Evolutionary conservation across 2,888 invertebrate genomes (phyloP).

Genomic region (Cryptosula pallasiana): DNA sequence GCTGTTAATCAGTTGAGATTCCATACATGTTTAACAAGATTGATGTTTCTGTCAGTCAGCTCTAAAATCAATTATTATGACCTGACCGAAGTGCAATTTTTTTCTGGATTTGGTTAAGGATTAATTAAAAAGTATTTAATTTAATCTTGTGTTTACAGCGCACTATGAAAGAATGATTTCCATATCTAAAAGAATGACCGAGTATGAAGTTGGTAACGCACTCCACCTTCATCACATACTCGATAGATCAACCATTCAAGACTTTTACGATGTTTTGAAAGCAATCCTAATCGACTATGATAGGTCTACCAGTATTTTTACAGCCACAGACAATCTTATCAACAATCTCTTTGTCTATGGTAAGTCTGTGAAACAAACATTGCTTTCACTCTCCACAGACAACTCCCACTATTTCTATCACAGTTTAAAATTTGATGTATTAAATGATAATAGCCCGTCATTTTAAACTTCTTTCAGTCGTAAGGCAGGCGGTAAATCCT

Average conservation of each 20-base stretch:
- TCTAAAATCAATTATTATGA: not conserved
- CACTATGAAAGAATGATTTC: constrained; percentile 8
- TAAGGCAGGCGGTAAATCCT: not conserved
- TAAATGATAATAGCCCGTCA: too few relatives aligned
- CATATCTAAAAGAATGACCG: constrained; percentile 8
- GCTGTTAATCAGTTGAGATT: too few relatives aligned
- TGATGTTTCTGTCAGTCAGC: too few relatives aligned
- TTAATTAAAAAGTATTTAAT: not conserved
- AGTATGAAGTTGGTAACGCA: not conserved
- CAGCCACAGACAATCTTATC: not conserved
- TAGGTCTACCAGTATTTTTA: not conserved
- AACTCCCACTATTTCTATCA: too few relatives aligned
- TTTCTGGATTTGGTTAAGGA: not conserved
- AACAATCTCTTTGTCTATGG: constrained; percentile 8
- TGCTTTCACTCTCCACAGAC: too few relatives aligned
- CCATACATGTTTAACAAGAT: too few relatives aligned
- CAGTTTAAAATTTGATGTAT: not conserved
- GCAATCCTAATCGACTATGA: not conserved
- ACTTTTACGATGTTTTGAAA: not conserved
- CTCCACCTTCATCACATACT: not conserved
- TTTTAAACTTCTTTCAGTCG: too few relatives aligned
- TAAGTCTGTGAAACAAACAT: too few relatives aligned
- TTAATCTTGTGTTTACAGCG: not conserved
- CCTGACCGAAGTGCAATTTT: not conserved
- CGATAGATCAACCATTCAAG: not conserved